Percentiles rank a stretch among this genome's conserved stretches.
Conservation (phyloP, 2,113 vertebrate genomes). For the Speoplatyrhinus poulsoni region DNA sequence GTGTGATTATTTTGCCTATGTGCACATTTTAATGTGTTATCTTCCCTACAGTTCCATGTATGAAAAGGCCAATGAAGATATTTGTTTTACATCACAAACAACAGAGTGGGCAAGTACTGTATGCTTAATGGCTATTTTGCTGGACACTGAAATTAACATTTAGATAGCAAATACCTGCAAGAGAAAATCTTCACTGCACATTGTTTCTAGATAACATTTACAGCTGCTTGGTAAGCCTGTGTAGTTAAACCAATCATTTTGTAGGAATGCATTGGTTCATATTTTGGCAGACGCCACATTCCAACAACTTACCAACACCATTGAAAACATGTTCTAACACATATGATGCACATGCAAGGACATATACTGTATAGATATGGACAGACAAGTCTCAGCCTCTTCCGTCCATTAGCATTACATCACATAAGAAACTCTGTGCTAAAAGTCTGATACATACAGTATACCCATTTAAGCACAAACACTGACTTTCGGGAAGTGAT, state of each 20-base stretch:
- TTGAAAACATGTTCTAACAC: constrained; percentile 26
- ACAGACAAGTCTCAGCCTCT: too few species aligned
- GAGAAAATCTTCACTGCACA: background rate
- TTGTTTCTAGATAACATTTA: background rate
- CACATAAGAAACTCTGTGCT: too few species aligned
- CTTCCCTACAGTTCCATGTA: background rate
- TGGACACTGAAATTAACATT: too few species aligned
- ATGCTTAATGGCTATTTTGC: background rate
- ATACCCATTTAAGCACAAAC: too few species aligned
- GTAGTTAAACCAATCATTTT: constrained; percentile 54
- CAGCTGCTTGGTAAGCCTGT: background rate
- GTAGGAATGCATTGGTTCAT: constrained; percentile 66
- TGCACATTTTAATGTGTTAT: background rate
- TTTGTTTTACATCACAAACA: too few species aligned
- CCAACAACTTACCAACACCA: constrained; percentile 53
- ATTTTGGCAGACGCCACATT: constrained; percentile 47
- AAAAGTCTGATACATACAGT: too few species aligned
- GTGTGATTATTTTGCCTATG: background rate
- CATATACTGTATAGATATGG: too few species aligned
- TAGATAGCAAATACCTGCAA: background rate
- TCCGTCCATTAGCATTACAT: too few species aligned
- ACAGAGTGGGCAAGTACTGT: background rate
- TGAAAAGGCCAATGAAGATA: too few species aligned
- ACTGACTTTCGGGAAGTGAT: too few species aligned
- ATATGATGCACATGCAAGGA: background rate